Evolutionary conservation across 2,797 vertebrate species (phyloP), one percentile per base, ranked within the genome.

Genomic region (Squalus acanthias): DNA sequence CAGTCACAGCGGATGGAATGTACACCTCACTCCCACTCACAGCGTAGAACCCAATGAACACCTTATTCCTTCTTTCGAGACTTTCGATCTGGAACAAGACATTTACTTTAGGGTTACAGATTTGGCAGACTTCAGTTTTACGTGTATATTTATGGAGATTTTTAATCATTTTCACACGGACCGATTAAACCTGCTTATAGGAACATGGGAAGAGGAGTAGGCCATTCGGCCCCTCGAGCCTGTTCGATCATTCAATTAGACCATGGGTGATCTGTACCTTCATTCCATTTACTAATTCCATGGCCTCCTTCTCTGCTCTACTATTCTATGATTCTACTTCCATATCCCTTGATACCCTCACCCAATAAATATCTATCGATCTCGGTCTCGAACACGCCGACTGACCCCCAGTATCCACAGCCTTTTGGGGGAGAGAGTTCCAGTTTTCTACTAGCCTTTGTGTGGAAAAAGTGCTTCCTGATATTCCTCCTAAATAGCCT

Each of bases 41-140:
- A 96, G 99, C 99, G 0, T 99, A 99, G 97, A 99, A 99, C 79
- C 98, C 99, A 91, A 99, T 98, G 0, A 99, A 99, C 97, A 99
- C 97, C 7, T 99, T 99, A 96, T 98, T 98, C 33, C 98, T 98
- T 46, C 98, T 98, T 93, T 98, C 98, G 60, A 98, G 98, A 67
- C 98, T 98, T 97, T 98, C 98, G 96, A 98, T 97, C 98, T 98
- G 97, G 96, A 92, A 96, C 7, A 46, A 96, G 76, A 89, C 26
- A 95, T 39, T 46, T 39, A 50, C 50, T 88, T 88, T 39, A 39
- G 24, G 50, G 22, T 88, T 17, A 57, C 3, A 88, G 15, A 6
- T 24, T 53, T 50, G 46, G 85, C 3, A 85, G 46, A 85, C 33
- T 50, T 24, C 39, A 85, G 50, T 50, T 24, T 85, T 50, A 85